Conservation (phyloP, 2,113 vertebrate genomes). For the Sardina pilchardus region DNA sequence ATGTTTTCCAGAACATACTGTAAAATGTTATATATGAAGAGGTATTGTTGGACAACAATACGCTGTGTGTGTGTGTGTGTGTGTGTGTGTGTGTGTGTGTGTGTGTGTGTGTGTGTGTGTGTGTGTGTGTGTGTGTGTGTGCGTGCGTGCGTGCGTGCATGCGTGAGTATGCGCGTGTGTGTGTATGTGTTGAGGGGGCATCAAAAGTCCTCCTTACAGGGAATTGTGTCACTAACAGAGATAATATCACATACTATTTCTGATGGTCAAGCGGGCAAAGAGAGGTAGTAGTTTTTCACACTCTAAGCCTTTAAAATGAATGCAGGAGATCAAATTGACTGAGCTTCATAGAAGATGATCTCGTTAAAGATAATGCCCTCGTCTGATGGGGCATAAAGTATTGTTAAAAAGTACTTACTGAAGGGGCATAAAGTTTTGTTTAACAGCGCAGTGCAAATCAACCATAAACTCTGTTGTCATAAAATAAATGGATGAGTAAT, state of each 20-base stretch:
- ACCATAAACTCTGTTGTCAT: not conserved
- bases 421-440: not conserved
- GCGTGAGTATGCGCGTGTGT: not conserved
- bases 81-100: not conserved
- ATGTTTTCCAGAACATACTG: too few relatives aligned
- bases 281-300: not conserved
- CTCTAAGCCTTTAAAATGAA: not conserved
- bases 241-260: not conserved
- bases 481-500: not conserved
- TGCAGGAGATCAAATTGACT: not conserved
- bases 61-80: too few relatives aligned
- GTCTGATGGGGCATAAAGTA: not conserved
- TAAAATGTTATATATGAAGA: too few relatives aligned
- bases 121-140: not conserved
- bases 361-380: not conserved
- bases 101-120: slow-evolving; percentile 18
- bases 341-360: not conserved
- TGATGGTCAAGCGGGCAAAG: not conserved
- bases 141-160: not conserved
- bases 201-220: not conserved
- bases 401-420: not conserved
- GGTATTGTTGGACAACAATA: too few relatives aligned
- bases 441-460: not conserved
- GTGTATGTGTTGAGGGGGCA: not conserved
- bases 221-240: not conserved